Conservation (phyloP, 2,113 vertebrate species). For the Aphyosemion australe region DNA sequence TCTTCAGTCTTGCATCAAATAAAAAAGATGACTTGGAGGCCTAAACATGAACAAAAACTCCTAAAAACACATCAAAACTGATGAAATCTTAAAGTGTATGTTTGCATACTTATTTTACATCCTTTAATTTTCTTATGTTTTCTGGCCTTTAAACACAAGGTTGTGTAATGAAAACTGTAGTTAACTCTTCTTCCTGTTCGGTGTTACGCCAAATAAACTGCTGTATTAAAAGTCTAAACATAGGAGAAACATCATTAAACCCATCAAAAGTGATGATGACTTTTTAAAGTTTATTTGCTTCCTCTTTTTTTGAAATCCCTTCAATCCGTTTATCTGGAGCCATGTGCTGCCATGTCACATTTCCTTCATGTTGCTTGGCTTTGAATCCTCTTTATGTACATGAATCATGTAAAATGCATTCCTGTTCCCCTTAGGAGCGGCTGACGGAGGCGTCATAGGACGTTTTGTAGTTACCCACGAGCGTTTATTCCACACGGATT, state of each 20-base stretch:
- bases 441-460: neutral
- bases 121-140: too few species aligned
- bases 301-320: neutral
- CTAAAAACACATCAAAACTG: too few species aligned
- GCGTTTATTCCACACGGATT: constrained; percentile 18
- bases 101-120: too few species aligned
- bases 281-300: neutral
- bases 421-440: neutral
- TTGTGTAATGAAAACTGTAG: too few species aligned
- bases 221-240: too few species aligned
- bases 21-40: too few species aligned
- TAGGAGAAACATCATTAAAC: neutral
- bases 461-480: neutral
- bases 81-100: too few species aligned
- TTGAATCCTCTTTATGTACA: constrained; percentile 23
- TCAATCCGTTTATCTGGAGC: neutral
- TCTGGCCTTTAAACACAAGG: too few species aligned
- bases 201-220: too few species aligned
- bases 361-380: constrained; percentile 2
- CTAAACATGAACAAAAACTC: too few species aligned
- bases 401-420: constrained; percentile 45
- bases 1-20: too few species aligned
- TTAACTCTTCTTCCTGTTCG: too few species aligned
- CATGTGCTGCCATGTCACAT: constrained; percentile 23
- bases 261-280: neutral